These are phyloP conservation scores for Rhyzopertha dominica DNA, from an alignment of 1,140 invertebrate genomes.

Conservation along the genomic window DNA sequence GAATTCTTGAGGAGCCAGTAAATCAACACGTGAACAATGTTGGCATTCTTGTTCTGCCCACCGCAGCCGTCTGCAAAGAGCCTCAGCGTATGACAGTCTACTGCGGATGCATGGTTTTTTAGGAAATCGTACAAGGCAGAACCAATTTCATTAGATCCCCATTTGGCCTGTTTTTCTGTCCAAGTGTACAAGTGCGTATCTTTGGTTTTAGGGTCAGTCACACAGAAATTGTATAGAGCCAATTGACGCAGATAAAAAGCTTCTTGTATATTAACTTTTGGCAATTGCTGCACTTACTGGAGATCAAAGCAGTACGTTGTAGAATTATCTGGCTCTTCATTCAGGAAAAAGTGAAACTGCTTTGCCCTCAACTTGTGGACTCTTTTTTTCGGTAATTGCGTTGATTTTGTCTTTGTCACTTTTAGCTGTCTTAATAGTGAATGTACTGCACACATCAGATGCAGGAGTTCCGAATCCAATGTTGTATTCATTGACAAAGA, in stretches of 20 bases:
- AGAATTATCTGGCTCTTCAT: too few species aligned
- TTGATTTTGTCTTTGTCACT: not conserved
- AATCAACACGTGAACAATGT: slow-evolving; percentile 6
- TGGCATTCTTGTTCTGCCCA: slow-evolving; percentile 11
- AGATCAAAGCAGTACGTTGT: too few species aligned
- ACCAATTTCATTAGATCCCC: slow-evolving; percentile 8
- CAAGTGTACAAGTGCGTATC: not conserved
- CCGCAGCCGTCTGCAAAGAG: not conserved
- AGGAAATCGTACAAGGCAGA: slow-evolving; percentile 1
- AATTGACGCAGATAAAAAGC: slow-evolving; percentile 1
- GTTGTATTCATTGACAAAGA: not conserved
- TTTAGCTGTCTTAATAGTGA: not conserved
- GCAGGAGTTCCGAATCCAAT: not conserved
- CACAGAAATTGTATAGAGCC: not conserved
- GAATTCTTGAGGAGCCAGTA: slow-evolving; percentile 1
- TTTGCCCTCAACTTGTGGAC: slow-evolving; percentile 1
- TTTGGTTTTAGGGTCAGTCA: not conserved
- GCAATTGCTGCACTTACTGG: not conserved
- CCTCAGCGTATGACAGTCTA: slow-evolving; percentile 3
- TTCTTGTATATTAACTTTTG: slow-evolving; percentile 1
- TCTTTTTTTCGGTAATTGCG: too few species aligned
- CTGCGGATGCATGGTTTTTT: slow-evolving; percentile 1
- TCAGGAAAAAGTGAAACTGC: not conserved
- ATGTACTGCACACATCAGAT: not conserved
- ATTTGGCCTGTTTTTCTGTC: not conserved